A percentile compares a stretch with the other conserved stretches of the same genome.
Evolutionary conservation across 2,113 vertebrate genomes (phyloP).

Genomic region (Etia nguti): DNA sequence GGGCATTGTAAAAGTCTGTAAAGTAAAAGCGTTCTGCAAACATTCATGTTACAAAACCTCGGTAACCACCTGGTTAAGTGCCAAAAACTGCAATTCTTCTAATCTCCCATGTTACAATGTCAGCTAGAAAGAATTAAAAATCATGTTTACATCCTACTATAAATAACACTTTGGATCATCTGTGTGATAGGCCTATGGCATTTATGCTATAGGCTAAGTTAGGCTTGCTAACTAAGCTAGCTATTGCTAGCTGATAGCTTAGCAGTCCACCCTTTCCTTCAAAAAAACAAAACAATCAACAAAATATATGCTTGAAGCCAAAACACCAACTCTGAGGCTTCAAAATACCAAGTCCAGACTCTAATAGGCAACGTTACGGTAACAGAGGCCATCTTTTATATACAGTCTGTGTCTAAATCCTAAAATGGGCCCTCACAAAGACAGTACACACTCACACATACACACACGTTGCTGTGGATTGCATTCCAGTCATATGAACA

Average conservation of each 20-base stretch:
- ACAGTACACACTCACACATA: not conserved
- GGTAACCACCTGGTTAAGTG: not conserved
- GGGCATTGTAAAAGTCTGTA: not conserved
- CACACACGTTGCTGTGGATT: not conserved
- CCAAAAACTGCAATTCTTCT: not conserved
- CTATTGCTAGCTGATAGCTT: not conserved
- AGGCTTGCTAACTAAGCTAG: not conserved
- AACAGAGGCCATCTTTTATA: not conserved
- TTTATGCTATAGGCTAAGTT: not conserved
- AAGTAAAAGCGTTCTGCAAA: not conserved
- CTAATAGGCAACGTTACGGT: rapidly evolving
- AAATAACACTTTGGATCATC: not conserved
- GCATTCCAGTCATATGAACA: constrained; percentile 45
- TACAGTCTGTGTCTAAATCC: not conserved
- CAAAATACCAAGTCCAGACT: not conserved
- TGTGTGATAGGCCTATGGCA: not conserved
- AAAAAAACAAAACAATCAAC: not conserved
- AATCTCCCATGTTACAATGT: rapidly evolving
- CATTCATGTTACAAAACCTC: not conserved
- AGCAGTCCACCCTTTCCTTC: not conserved
- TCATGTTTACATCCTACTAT: not conserved
- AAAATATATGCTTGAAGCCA: not conserved
- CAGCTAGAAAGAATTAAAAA: not conserved
- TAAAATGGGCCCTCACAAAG: not conserved
- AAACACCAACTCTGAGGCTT: not conserved